Evolutionary conservation across 2,113 vertebrate species (phyloP).

Genomic region (Anas platyrhynchos): DNA sequence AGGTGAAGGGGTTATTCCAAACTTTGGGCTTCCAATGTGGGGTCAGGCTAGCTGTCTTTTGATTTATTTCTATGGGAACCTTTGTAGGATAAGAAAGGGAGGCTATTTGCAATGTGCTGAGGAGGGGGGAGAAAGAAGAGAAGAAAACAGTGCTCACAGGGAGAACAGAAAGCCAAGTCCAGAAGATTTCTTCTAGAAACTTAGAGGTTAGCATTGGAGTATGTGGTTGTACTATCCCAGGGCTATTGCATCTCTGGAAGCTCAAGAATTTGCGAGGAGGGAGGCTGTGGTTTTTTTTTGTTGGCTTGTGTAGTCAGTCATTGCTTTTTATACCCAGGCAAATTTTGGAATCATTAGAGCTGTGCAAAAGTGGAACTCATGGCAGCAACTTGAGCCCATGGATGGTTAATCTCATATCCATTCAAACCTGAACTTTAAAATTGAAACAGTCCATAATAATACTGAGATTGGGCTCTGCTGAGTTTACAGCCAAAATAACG

Average conservation of each 20-base stretch:
- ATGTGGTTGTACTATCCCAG: not conserved
- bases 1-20: not conserved
- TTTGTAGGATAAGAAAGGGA: not conserved
- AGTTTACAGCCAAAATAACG: conserved; percentile 18
- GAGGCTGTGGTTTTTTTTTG: not conserved
- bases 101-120: not conserved
- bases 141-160: not conserved
- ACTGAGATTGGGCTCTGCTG: conserved; percentile 16
- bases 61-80: not conserved
- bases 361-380: not conserved
- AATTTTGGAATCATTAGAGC: not conserved
- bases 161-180: not conserved
- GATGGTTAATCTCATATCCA: not conserved
- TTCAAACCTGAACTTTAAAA: conserved; percentile 18
- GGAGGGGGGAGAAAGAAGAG: not conserved
- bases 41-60: not conserved
- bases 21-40: not conserved
- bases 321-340: not conserved
- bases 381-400: not conserved
- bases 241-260: not conserved
- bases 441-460: not conserved
- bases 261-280: not conserved
- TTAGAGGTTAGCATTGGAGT: not conserved
- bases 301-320: too few relatives aligned
- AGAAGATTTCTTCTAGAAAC: not conserved